phyloP scores from a whole-genome alignment of 2,113 vertebrate genomes.

The Conger conger region DNA sequence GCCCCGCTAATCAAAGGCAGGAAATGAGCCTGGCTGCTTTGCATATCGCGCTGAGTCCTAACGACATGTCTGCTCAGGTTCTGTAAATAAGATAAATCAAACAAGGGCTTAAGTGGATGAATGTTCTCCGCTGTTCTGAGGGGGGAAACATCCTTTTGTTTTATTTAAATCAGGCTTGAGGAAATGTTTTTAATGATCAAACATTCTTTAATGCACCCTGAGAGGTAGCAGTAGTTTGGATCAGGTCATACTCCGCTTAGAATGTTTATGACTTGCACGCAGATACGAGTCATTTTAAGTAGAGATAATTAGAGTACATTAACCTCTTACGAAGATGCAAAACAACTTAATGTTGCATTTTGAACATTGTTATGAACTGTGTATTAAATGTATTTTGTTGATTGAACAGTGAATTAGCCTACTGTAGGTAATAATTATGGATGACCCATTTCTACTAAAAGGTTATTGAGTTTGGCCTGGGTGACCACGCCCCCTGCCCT shows the following conservation, averaged over 20 bases:
- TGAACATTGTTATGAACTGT: neutral
- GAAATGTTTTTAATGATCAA: neutral
- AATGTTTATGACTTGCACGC: neutral
- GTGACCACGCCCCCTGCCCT: conserved; percentile 13
- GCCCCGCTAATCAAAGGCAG: conserved; percentile 33
- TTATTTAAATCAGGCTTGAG: neutral
- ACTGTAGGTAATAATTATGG: conserved; percentile 15
- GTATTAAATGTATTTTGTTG: neutral
- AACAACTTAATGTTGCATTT: neutral
- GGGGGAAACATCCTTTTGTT: conserved; percentile 3
- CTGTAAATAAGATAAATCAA: conserved; percentile 21
- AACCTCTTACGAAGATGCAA: neutral
- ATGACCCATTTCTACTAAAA: conserved; percentile 5
- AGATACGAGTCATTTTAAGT: neutral
- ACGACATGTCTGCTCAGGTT: neutral
- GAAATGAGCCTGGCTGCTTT: conserved; percentile 34
- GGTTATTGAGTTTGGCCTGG: conserved; percentile 7
- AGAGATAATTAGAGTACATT: neutral
- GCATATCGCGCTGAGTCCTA: conserved; percentile 20
- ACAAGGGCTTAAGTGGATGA: conserved; percentile 15
- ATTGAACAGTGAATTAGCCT: conserved; percentile 3
- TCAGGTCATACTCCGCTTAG: neutral
- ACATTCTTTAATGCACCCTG: neutral
- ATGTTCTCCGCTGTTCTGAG: neutral
- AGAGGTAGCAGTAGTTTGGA: neutral